A percentile compares a stretch with the other conserved stretches of the same genome.
Conservation (phyloP, 2,797 vertebrate genomes). For the Mareca penelope region DNA sequence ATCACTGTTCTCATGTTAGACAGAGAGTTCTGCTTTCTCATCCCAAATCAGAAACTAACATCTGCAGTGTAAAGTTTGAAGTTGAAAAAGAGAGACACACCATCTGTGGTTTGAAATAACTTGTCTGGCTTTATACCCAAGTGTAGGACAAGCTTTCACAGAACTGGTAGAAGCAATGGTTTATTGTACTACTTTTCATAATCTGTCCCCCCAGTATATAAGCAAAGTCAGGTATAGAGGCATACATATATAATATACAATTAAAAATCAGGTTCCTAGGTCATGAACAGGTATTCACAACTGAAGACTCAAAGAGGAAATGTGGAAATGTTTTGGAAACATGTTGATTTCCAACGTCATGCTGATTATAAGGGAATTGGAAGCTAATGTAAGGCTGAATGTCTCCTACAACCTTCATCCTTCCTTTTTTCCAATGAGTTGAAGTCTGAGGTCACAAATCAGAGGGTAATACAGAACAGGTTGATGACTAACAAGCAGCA, state of each 20-base stretch:
- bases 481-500: neutral
- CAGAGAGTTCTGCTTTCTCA: neutral
- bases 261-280: neutral
- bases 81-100: neutral
- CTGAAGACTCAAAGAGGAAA: neutral
- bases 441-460: neutral
- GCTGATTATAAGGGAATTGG: neutral
- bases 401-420: neutral
- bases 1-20: neutral
- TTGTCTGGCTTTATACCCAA: neutral
- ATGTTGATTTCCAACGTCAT: neutral
- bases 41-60: neutral
- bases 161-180: neutral
- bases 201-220: neutral
- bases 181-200: neutral
- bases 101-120: neutral
- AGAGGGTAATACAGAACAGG: fast-evolving
- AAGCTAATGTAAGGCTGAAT: neutral
- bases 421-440: neutral
- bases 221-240: neutral
- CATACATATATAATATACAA: neutral
- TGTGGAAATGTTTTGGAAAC: neutral
- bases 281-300: neutral
- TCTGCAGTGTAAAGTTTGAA: neutral
- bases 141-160: neutral